Evolutionary conservation across 2,888 invertebrate species (phyloP).

Genomic region (Drosophila infuscata): DNA sequence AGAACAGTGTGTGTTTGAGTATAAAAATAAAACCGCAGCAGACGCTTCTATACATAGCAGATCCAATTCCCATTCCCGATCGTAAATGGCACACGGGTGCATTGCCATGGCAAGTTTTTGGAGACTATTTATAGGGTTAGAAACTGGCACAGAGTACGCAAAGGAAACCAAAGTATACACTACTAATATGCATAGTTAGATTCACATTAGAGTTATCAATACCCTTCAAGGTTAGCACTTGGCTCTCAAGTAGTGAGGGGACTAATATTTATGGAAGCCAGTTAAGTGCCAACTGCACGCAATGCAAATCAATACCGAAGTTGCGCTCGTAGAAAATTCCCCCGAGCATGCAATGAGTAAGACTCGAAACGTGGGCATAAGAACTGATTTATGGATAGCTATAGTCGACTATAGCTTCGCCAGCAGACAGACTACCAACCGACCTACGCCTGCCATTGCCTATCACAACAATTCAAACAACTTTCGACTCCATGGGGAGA

Average conservation of each 20-base stretch:
- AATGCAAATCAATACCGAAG: conserved; percentile 68
- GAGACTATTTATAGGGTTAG: conserved; percentile 55
- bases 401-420: conserved; percentile 10
- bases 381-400: conserved; percentile 42
- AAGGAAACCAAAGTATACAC: conserved; percentile 7
- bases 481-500: conserved; percentile 14
- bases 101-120: conserved; percentile 58
- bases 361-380: conserved; percentile 29
- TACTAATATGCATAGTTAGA: conserved; percentile 43
- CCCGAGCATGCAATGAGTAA: conserved; percentile 37
- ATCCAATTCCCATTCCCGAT: conserved; percentile 22
- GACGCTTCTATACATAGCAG: conserved; percentile 61
- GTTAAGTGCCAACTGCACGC: conserved; percentile 64
- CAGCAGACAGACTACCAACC: conserved; percentile 1
- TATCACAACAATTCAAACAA: conserved; percentile 44
- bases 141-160: conserved; percentile 45
- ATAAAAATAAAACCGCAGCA: conserved; percentile 49
- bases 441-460: conserved; percentile 43
- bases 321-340: conserved; percentile 6
- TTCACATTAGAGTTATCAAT: conserved; percentile 36
- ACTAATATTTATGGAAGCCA: conserved; percentile 18
- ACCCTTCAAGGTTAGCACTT: conserved; percentile 52
- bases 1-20: conserved; percentile 5
- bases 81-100: conserved; percentile 75
- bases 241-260: conserved; percentile 26